These are phyloP conservation scores for Himantopus leucocephalus DNA, from an alignment of 2,113 vertebrate genomes.

Conservation along the genomic window DNA sequence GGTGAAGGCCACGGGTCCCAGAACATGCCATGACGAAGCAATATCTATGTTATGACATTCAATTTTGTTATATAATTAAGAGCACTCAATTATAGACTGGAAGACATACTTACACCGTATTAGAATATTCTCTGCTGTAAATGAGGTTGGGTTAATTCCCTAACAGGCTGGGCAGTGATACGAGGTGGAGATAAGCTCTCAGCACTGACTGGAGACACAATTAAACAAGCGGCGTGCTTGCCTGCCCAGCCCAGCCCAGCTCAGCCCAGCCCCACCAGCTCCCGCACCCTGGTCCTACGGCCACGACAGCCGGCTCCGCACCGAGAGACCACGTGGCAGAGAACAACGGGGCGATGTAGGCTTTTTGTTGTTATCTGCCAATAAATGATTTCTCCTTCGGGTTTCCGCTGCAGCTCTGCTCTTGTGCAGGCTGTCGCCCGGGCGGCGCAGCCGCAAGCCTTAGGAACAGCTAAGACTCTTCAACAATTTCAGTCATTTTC, in stretches of 20 bases:
- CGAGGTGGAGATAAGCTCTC: neutral
- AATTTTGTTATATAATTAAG: constrained; percentile 28
- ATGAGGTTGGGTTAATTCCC: constrained; percentile 22
- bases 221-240: neutral
- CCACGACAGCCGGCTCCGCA: fast-evolving
- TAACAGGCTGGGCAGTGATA: neutral
- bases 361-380: neutral
- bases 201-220: neutral
- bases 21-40: neutral
- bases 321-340: neutral
- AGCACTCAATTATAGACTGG: constrained; percentile 27
- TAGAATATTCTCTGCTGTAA: constrained; percentile 3
- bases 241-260: neutral
- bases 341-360: fast-evolving
- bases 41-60: neutral
- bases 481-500: neutral
- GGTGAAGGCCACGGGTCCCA: neutral
- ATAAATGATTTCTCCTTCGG: neutral
- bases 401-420: neutral
- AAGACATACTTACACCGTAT: neutral
- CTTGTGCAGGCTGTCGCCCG: fast-evolving
- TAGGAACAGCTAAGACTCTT: neutral
- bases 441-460: neutral
- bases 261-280: neutral
- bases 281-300: fast-evolving